Conservation (phyloP, 1,140 invertebrate genomes). For the Drosophila nikananu region DNA sequence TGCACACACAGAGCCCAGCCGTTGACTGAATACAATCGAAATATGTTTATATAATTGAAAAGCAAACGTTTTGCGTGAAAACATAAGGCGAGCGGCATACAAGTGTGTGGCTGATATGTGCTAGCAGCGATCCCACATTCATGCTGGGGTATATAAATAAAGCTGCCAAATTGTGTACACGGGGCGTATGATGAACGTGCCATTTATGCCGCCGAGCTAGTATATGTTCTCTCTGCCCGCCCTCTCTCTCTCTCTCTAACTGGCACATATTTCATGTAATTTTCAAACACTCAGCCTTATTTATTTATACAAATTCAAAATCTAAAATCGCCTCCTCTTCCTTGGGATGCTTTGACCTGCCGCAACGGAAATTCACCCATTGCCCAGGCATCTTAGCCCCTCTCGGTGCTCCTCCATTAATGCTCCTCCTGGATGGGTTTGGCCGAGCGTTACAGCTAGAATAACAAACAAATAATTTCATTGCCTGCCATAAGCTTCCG, state of each 20-base stretch:
- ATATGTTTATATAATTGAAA: constrained; percentile 83
- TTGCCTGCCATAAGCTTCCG: constrained; percentile 75
- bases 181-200: constrained; percentile 81
- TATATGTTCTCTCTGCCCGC: constrained; percentile 24
- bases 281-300: constrained; percentile 58
- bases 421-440: background rate
- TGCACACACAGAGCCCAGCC: constrained; percentile 61
- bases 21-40: constrained; percentile 78
- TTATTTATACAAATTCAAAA: constrained; percentile 49
- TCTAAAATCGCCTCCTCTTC: constrained; percentile 8
- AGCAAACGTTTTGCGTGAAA: constrained; percentile 72
- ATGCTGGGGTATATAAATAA: constrained; percentile 70
- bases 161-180: constrained; percentile 76
- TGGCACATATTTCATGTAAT: constrained; percentile 70
- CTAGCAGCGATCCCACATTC: constrained; percentile 29
- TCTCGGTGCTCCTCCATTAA: background rate
- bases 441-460: constrained; percentile 34
- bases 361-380: constrained; percentile 59
- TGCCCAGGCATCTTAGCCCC: constrained; percentile 19
- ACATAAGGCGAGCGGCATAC: constrained; percentile 57
- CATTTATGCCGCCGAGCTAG: constrained; percentile 64
- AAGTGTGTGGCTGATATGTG: constrained; percentile 16
- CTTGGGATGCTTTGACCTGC: constrained; percentile 64
- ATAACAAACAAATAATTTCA: constrained; percentile 54
- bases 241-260: constrained; percentile 3